Percentiles rank a stretch among this genome's conserved stretches.
Conservation (phyloP, 2,888 invertebrate species). For the Anoplius nigerrimus region DNA sequence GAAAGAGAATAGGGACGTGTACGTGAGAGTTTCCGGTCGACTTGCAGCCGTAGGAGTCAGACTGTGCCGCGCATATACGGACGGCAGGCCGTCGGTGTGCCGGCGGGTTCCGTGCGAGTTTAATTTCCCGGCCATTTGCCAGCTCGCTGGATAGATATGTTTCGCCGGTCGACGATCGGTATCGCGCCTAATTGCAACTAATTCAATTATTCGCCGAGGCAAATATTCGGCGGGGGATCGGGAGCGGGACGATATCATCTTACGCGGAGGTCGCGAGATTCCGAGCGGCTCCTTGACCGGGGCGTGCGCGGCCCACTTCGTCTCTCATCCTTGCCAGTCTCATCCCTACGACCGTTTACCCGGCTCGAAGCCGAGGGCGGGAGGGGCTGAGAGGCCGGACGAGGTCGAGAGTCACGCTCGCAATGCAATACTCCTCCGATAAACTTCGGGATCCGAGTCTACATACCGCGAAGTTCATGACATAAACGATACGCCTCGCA, state of each 20-base stretch:
- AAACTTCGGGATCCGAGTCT: not conserved
- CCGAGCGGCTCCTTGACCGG: not conserved
- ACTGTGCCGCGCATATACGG: too few relatives aligned
- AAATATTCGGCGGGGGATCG: slow-evolving; percentile 26
- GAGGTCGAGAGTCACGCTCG: not conserved
- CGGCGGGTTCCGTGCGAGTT: slow-evolving; percentile 8
- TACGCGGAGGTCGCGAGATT: not conserved
- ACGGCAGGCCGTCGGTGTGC: not conserved
- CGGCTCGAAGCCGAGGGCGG: too few relatives aligned
- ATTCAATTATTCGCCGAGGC: slow-evolving; percentile 37
- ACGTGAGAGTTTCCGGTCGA: not conserved
- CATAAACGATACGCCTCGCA: slow-evolving; percentile 4
- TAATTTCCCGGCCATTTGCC: slow-evolving; percentile 42
- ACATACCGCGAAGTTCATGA: slow-evolving; percentile 6
- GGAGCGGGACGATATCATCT: slow-evolving; percentile 9
- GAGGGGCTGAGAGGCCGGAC: not conserved
- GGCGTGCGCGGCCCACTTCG: not conserved
- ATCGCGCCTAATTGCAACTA: slow-evolving; percentile 41
- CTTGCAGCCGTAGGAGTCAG: too few relatives aligned
- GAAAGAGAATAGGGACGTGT: not conserved
- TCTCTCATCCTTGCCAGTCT: not conserved
- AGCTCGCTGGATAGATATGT: slow-evolving; percentile 31
- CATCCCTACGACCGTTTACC: too few relatives aligned
- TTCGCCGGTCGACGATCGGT: slow-evolving; percentile 31
- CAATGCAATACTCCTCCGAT: slow-evolving; percentile 2